phyloP scores from a whole-genome alignment of 2,888 invertebrate genomes.

The Xestia ashworthii region DNA sequence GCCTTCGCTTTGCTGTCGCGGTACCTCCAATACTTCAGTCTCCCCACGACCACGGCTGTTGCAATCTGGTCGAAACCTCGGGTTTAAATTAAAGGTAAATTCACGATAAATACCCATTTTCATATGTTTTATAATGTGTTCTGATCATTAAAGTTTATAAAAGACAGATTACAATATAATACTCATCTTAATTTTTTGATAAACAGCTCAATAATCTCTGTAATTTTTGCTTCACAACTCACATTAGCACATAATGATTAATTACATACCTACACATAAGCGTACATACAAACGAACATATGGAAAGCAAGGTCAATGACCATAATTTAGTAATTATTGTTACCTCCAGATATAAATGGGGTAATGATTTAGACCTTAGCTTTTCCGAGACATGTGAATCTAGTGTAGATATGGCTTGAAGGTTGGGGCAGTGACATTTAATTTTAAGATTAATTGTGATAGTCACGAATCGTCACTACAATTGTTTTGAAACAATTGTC shows the following conservation, averaged over 20 bases:
- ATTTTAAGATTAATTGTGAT: constrained; percentile 22
- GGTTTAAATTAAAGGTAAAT: no score
- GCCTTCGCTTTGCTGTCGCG: no score
- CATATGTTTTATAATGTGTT: no score
- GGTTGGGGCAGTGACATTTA: constrained; percentile 28
- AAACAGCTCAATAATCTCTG: background rate
- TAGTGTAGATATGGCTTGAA: constrained; percentile 39
- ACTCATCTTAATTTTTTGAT: background rate
- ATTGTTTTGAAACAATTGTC: no score
- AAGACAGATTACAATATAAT: background rate
- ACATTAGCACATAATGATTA: constrained; percentile 34
- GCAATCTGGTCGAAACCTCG: no score
- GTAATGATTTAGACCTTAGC: constrained; percentile 66
- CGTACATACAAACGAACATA: constrained; percentile 39
- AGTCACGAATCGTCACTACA: no score
- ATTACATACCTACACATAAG: constrained; percentile 34
- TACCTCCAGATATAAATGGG: constrained; percentile 53
- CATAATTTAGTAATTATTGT: constrained; percentile 60
- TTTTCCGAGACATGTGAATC: constrained; percentile 48
- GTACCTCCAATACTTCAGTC: no score
- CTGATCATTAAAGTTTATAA: no score
- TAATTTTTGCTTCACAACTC: constrained; percentile 12
- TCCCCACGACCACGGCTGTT: no score
- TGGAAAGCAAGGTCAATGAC: constrained; percentile 66
- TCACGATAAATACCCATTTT: no score